Evolutionary conservation across 1,140 invertebrate genomes (phyloP).

Genomic region (Heliothis virescens): DNA sequence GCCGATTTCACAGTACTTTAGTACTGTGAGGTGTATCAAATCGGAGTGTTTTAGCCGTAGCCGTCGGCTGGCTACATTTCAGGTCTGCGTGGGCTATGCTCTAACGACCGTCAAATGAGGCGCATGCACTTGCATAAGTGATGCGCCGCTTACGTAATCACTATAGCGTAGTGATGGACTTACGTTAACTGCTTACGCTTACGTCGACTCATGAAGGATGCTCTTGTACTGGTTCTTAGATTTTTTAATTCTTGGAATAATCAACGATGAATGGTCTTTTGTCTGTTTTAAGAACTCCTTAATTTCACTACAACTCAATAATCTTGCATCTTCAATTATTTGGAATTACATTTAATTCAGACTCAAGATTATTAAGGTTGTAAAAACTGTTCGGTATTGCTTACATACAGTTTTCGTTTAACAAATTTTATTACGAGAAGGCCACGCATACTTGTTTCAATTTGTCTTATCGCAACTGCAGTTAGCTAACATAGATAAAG

Average conservation of each 20-base stretch:
- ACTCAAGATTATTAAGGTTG: no score
- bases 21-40: slow-evolving; percentile 28
- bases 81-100: slow-evolving; percentile 46
- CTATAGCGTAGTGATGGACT: slow-evolving; percentile 61
- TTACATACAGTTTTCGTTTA: not conserved
- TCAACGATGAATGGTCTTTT: no score
- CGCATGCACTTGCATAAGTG: slow-evolving; percentile 78
- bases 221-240: no score
- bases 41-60: slow-evolving; percentile 1
- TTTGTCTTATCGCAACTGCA: slow-evolving; percentile 11
- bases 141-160: slow-evolving; percentile 78
- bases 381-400: no score
- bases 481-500: slow-evolving; percentile 27
- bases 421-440: not conserved
- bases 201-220: slow-evolving; percentile 2
- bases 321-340: not conserved
- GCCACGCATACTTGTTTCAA: slow-evolving; percentile 3
- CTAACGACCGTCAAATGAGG: slow-evolving; percentile 79
- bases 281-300: no score
- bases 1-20: slow-evolving; percentile 33
- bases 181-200: not conserved
- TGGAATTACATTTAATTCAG: no score
- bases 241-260: no score
- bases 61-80: slow-evolving; percentile 26
- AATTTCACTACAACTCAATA: no score